A percentile compares a stretch with the other conserved stretches of the same genome.
These are phyloP conservation scores for Siniperca undulata DNA, from an alignment of 2,797 vertebrate species.

Conservation along the genomic window DNA sequence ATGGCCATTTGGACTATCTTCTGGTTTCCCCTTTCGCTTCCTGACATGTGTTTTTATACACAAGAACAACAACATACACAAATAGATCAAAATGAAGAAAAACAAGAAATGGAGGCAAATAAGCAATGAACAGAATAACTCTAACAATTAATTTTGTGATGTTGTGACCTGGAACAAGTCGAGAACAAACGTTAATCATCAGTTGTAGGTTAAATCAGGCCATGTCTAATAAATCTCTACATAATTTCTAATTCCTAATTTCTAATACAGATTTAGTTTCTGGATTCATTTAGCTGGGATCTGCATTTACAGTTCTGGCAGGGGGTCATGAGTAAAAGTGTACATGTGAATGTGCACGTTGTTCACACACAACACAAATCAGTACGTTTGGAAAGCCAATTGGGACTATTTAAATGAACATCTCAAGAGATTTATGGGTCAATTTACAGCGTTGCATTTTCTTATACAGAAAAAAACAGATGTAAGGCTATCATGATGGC, in stretches of 20 bases:
- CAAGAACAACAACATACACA: slow-evolving; percentile 18
- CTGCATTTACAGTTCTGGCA: slow-evolving; percentile 23
- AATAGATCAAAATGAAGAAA: slow-evolving; percentile 1
- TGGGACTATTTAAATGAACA: slow-evolving; percentile 48
- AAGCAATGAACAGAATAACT: not conserved
- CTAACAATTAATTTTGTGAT: slow-evolving; percentile 8
- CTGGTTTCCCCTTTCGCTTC: slow-evolving; percentile 44
- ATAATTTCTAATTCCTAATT: slow-evolving; percentile 29
- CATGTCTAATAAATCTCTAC: slow-evolving; percentile 20
- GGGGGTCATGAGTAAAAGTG: slow-evolving; percentile 1
- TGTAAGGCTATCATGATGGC: slow-evolving; percentile 52
- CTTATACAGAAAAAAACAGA: slow-evolving; percentile 74
- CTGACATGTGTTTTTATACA: slow-evolving; percentile 58
- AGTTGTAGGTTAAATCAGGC: slow-evolving; percentile 27
- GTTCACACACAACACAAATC: slow-evolving; percentile 42
- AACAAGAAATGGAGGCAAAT: not conserved
- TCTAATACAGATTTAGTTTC: slow-evolving; percentile 31
- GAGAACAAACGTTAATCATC: slow-evolving; percentile 13
- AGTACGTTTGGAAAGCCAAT: slow-evolving; percentile 52
- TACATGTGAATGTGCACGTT: slow-evolving; percentile 1
- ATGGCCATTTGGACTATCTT: slow-evolving; percentile 48
- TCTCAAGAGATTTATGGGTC: slow-evolving; percentile 61
- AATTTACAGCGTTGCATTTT: slow-evolving; percentile 66
- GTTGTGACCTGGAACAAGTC: slow-evolving; percentile 20
- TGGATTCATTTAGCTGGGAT: slow-evolving; percentile 20